Evolutionary conservation across 2,113 vertebrate genomes (phyloP), one percentile per base, ranked within the genome.

Genomic region (Galbula dea): DNA sequence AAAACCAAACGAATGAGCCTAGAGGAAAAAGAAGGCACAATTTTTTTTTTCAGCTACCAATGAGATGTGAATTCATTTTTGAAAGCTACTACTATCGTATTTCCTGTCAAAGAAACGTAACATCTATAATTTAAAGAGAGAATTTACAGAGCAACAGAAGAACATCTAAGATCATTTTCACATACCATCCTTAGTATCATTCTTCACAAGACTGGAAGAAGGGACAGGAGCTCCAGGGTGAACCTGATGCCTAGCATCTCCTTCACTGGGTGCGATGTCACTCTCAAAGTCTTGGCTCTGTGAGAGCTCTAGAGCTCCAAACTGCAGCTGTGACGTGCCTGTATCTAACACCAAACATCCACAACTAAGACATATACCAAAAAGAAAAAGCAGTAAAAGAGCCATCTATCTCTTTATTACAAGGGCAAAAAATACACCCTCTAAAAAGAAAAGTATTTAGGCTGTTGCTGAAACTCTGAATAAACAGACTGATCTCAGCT

Each of bases 291-390:
- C 98, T 95, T 99, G 98, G 95, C 98, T 99, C 97, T 99, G 98
- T 1, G 99, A 99, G 15, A 99, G 98, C 96, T 98, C 98, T 18
- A 99, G 96, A 54, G 98, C 97, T 55, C 98, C 98, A 76, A 99
- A 98, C 29, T 92, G 96, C 72, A 97, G 51, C 91, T 99, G 98
- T 54, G 98, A 99, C 10, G 94, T 96, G 78, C 97, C 98, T 92
- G 97, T 54, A 85, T 98, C 97, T 97, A 96, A 90, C 26, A 96
- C 11, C 22, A 93, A 95, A 95, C 46, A 66, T 27, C 32, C 71
- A 22, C 66, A 41, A 55, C 30, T 66, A 77, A 36, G 12, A 55
- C 8, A 36, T 3, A 68, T 13, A 54, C 2, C 2, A n/a, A 26
- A 37, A 68, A 16, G 9, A 88, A 51, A 27, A 18, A 54, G 30